Percentiles rank a stretch among this genome's conserved stretches.
These are phyloP conservation scores for Limnephilus marmoratus DNA, from an alignment of 2,888 invertebrate genomes.

Conservation along the genomic window DNA sequence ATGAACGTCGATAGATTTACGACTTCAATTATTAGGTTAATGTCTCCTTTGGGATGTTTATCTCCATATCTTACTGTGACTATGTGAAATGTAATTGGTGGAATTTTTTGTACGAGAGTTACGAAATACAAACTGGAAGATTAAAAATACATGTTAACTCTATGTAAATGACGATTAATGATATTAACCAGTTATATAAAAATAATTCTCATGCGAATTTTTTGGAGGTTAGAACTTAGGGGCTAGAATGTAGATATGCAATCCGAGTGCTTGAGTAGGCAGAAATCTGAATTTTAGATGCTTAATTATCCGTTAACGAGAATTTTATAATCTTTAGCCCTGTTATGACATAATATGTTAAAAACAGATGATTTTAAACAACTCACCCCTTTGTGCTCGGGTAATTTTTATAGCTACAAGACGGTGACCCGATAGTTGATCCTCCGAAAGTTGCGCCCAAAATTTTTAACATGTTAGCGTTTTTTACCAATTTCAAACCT, in stretches of 20 bases:
- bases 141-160: neutral
- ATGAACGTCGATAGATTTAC: neutral
- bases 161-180: too few species aligned
- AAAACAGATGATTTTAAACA: neutral
- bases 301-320: neutral
- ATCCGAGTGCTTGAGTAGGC: too few species aligned
- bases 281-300: too few species aligned
- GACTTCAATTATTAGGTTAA: neutral
- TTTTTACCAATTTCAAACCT: too few species aligned
- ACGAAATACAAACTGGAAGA: neutral
- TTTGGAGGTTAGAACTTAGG: too few species aligned
- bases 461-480: too few species aligned
- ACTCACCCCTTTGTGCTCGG: neutral
- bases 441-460: too few species aligned
- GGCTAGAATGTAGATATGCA: too few species aligned
- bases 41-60: neutral
- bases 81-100: neutral
- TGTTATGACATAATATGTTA: neutral
- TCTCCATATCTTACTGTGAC: neutral
- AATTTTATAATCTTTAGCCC: neutral
- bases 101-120: neutral
- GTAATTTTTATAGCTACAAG: too few species aligned
- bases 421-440: too few species aligned
- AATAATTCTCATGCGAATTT: too few species aligned
- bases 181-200: too few species aligned